Evolutionary conservation across 2,888 invertebrate species (phyloP), one percentile per base, ranked within the genome.

Genomic region (Campaea margaritaria): DNA sequence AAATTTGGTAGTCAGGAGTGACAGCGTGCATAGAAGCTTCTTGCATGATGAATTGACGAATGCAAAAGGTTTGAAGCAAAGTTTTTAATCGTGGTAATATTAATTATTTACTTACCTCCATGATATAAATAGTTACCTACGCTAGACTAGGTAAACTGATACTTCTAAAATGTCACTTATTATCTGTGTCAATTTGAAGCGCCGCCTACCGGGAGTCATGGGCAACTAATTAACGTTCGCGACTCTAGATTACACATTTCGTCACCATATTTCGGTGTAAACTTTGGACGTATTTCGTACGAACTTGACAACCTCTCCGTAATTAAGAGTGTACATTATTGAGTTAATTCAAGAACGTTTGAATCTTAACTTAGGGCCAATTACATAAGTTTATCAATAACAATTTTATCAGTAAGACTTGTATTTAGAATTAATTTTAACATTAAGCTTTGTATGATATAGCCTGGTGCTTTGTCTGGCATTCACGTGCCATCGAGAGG

Each of bases 341-440:
- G 54, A 65, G 46, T 59, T 62, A 61, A 58, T 67, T 64, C 60
- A 64, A 64, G 21, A 62, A 48, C 44, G 46, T 61, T 67, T 69
- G 65, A 64, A 66, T 64, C 49, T 63, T 75, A 70, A 73, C 62
- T 71, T 80, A 80, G 80, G 80, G 78, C 80, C 80, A 80, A 80
- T 78, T 79, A 78, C 67, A 64, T 78, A 76, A 76, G 59, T 54
- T 50, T 43, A 60, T 36, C 16, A 47, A 53, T 50, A 50, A 49
- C 31, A 36, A 42, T 51, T 8, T 39, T 53, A 65, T 47, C 12
- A 36, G 36, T 62, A 58, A 59, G 59, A 55, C 31, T 53, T 53
- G 45, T 48, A 56, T 44, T 53, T 57, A 59, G 42, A 38, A 48
- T 13, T 56, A 56, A 49, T 51, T 55, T 50, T 42, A 56, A 34